Conservation (phyloP, 2,797 vertebrate genomes). For the Takifugu rubripes region DNA sequence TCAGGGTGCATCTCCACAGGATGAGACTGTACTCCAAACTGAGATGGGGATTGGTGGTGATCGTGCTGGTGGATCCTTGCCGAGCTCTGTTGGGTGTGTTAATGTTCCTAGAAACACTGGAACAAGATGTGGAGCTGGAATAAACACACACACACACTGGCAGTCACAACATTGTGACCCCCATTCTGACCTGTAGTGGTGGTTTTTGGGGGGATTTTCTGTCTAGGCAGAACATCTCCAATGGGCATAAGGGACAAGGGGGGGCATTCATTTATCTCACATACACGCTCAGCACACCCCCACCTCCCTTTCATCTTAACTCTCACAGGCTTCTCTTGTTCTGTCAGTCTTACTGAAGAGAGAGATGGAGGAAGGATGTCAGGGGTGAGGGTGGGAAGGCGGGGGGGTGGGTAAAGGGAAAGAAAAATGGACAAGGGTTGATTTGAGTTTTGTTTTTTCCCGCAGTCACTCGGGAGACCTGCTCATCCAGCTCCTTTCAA, state of each 20-base stretch:
- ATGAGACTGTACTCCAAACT: constrained; percentile 32
- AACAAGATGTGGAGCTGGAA: constrained; percentile 16
- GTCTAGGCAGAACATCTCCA: constrained; percentile 29
- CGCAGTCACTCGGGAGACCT: constrained; percentile 2
- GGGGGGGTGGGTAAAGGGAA: constrained; percentile 2
- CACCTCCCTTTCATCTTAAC: constrained; percentile 73
- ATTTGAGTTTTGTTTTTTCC: constrained; percentile 37
- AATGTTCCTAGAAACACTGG: constrained; percentile 11
- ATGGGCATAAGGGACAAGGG: constrained; percentile 47
- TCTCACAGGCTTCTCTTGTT: constrained; percentile 78
- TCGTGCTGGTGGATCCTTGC: constrained; percentile 32
- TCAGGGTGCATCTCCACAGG: constrained; percentile 40
- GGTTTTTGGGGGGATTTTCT: constrained; percentile 34
- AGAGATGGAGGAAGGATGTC: constrained; percentile 59
- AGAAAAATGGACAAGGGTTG: constrained; percentile 32
- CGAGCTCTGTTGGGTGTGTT: constrained; percentile 32
- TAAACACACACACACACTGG: not conserved
- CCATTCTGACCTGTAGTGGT: constrained; percentile 9
- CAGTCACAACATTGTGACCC: constrained; percentile 17
- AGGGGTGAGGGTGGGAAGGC: constrained; percentile 32
- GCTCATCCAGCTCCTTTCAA: constrained; percentile 9
- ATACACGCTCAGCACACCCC: constrained; percentile 39
- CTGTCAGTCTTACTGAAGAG: constrained; percentile 58
- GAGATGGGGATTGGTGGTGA: constrained; percentile 10
- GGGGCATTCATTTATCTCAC: constrained; percentile 67